Evolutionary conservation across 2,888 invertebrate genomes (phyloP).

Genomic region (Rhorus exstirpatorius): DNA sequence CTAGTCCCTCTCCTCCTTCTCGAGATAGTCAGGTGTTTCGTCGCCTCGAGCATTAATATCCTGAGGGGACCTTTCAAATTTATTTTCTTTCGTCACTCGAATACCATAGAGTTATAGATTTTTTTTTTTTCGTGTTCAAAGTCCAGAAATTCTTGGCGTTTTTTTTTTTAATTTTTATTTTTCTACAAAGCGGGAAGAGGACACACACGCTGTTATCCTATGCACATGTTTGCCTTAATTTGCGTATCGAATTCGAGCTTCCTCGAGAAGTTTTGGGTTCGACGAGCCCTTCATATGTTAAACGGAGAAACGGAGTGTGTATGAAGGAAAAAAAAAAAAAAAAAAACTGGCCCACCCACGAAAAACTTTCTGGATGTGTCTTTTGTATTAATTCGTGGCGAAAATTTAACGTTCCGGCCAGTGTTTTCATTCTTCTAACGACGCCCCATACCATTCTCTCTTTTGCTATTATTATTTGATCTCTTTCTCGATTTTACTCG

Average conservation of each 20-base stretch:
- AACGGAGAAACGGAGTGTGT: conserved; percentile 47
- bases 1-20: too few relatives aligned
- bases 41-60: conserved; percentile 58
- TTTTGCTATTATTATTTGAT: conserved; percentile 28
- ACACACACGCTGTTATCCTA: conserved; percentile 51
- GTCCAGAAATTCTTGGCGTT: conserved; percentile 28
- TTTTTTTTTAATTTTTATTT: conserved; percentile 71
- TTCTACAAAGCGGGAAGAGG: conserved; percentile 75
- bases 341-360: conserved; percentile 68
- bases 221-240: conserved; percentile 57
- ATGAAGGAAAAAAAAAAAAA: too few relatives aligned
- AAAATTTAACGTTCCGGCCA: conserved; percentile 66
- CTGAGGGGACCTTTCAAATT: conserved; percentile 43
- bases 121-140: conserved; percentile 25
- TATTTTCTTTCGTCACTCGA: conserved; percentile 46
- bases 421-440: conserved; percentile 53
- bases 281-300: conserved; percentile 71
- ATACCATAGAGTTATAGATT: conserved; percentile 28
- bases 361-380: conserved; percentile 40
- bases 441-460: conserved; percentile 38
- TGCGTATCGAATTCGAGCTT: conserved; percentile 70
- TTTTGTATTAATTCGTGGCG: conserved; percentile 66
- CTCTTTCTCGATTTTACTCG: conserved; percentile 17
- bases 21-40: conserved; percentile 19
- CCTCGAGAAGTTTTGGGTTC: conserved; percentile 30